Base-by-base conservation (phyloP, 23 tunicate species). In the Trididemnum miniatum region DNA sequence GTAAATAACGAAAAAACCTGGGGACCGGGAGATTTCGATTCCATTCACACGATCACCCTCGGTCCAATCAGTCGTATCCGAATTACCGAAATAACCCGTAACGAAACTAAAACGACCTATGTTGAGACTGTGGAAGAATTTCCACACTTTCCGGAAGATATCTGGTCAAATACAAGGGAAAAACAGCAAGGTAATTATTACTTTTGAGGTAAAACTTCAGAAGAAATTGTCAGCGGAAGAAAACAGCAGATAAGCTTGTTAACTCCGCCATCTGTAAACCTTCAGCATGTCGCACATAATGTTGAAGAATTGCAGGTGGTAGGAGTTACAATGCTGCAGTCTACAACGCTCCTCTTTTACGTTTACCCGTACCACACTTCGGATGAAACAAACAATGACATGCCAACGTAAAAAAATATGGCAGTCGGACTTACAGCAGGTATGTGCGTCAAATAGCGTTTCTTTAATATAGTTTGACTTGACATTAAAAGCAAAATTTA, bases 271-370 rank as follows among this genome's bases (percentile, higher is more conserved):
- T 81, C 90, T 71, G 91, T 74, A 72, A 54, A 36, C 80, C 92
- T 92, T 84, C 97, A 87, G 83, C 89, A 84, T 84, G 72, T 29
- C 27, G 26, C n/a, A 23, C 1, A 32, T 1, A 77, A 76, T 93
- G 98, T 93, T 93, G 98, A 93, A 93, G 98, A 93, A 93, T 93
- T 88, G 98, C 98, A 93, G 98, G 98, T 93, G 98, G 98, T 93
- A 93, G 92, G 89, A 38, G 91, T 76, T 59, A 15, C 25, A 24
- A 5, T 5, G 32, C 18, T 26, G 59, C 15, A 37, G 20, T 38
- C 79, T 20, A 5, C 75, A 24, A n/a, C 57, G n/a, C n/a, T n/a
- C n/a, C n/a, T n/a, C n/a, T n/a, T n/a, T n/a, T n/a, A n/a, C n/a
- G n/a, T n/a, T n/a, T n/a, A n/a, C n/a, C n/a, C n/a, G n/a, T n/a